Conservation (phyloP, 2,888 invertebrate genomes). For the Parascotia fuliginaria region DNA sequence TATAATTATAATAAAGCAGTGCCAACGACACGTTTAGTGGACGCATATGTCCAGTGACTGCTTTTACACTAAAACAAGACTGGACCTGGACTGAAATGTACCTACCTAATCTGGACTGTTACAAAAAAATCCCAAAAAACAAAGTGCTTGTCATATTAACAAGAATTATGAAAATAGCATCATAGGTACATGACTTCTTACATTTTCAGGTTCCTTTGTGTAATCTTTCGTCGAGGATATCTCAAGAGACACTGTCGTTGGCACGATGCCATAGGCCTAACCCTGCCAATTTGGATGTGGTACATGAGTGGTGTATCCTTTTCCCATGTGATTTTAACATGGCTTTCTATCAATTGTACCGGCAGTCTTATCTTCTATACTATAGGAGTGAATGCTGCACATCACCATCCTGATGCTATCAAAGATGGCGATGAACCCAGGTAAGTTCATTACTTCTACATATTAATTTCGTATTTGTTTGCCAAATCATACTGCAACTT, state of each 20-base stretch:
- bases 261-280: slow-evolving; percentile 65
- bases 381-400: slow-evolving; percentile 90
- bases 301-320: slow-evolving; percentile 59
- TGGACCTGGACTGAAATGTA: too few relatives aligned
- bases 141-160: too few relatives aligned
- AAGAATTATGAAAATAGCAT: too few relatives aligned
- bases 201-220: slow-evolving; percentile 55
- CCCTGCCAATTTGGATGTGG: slow-evolving; percentile 75
- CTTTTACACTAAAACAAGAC: too few relatives aligned
- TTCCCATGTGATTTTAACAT: slow-evolving; percentile 71
- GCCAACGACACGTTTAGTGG: too few relatives aligned
- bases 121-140: too few relatives aligned
- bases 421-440: slow-evolving; percentile 90
- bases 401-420: slow-evolving; percentile 92
- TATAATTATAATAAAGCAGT: too few relatives aligned
- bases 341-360: slow-evolving; percentile 83
- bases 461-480: neutral
- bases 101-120: too few relatives aligned
- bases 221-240: slow-evolving; percentile 59
- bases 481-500: too few relatives aligned
- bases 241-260: slow-evolving; percentile 62
- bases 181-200: too few relatives aligned
- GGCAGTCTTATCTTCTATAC: slow-evolving; percentile 87
- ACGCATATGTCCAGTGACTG: too few relatives aligned
- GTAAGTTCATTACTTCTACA: slow-evolving; percentile 33